Evolutionary conservation across 2,797 vertebrate species (phyloP).

Genomic region (Spinus pinus): DNA sequence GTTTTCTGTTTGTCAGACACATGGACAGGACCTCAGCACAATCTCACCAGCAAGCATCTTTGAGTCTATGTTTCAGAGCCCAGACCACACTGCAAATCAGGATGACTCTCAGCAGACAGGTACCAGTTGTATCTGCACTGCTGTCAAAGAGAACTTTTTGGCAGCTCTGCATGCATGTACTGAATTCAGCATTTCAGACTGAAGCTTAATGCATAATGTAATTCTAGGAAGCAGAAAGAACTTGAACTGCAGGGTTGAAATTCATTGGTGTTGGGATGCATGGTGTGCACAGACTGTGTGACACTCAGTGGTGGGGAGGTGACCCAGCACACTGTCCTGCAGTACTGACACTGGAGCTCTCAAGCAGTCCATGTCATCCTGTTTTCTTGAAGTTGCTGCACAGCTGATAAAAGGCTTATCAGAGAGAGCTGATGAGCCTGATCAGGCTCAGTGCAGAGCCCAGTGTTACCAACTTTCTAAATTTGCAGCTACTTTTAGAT

Average conservation of each 20-base stretch:
- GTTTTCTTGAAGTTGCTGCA: background rate
- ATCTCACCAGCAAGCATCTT: conserved; percentile 93
- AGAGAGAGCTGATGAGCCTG: background rate
- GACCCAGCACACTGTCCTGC: background rate
- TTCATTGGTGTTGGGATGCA: background rate
- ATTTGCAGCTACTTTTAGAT: background rate
- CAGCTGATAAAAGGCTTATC: background rate
- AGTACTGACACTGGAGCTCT: background rate
- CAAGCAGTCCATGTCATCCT: background rate
- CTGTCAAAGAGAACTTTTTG: background rate
- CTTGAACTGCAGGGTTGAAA: background rate
- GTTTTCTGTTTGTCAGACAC: conserved; percentile 73
- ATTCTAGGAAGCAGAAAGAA: background rate
- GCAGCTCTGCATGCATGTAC: background rate
- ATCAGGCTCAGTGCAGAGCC: background rate
- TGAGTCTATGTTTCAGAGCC: conserved; percentile 96
- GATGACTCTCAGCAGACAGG: conserved; percentile 87
- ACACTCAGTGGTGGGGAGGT: background rate
- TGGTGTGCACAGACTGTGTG: fast-evolving
- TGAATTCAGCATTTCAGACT: background rate
- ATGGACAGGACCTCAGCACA: conserved; percentile 89
- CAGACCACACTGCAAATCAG: conserved; percentile 86
- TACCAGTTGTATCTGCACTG: conserved; percentile 16
- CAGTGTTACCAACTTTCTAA: background rate
- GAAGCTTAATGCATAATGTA: background rate